phyloP scores from a whole-genome alignment of 2,113 vertebrate species.

The Onychorhynchus coronatus region DNA sequence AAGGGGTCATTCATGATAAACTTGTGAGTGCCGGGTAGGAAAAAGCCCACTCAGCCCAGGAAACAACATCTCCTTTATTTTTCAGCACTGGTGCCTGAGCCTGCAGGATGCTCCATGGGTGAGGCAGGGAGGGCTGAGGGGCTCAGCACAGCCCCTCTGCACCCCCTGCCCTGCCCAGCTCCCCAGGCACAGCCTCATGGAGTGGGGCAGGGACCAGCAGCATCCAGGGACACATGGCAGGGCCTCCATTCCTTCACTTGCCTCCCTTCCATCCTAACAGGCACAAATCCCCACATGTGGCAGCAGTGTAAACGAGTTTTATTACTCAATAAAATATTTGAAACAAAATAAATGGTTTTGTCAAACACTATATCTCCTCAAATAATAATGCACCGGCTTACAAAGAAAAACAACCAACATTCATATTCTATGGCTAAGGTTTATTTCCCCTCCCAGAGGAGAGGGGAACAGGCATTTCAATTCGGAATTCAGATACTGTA shows the following conservation, averaged over 20 bases:
- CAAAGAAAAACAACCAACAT: conserved; percentile 53
- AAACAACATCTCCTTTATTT: background rate
- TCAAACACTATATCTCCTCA: conserved; percentile 59
- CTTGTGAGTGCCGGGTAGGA: background rate
- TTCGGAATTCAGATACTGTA: conserved; percentile 73
- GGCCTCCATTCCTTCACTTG: background rate
- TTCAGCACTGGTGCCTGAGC: accelerated
- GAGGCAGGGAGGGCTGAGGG: background rate
- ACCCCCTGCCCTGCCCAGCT: background rate
- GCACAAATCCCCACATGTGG: conserved; percentile 48
- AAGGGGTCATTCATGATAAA: background rate
- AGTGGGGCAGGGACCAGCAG: background rate
- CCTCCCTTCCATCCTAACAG: conserved; percentile 14
- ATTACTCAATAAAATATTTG: conserved; percentile 66
- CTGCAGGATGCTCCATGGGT: background rate
- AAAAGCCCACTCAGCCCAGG: background rate
- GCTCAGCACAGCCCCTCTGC: background rate
- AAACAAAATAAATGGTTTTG: conserved; percentile 63
- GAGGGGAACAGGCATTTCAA: conserved; percentile 17
- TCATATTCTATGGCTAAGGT: conserved; percentile 62
- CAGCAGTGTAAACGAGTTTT: conserved; percentile 52
- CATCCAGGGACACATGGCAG: background rate
- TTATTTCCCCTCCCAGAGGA: conserved; percentile 68
- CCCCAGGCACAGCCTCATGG: background rate
- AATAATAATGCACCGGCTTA: conserved; percentile 57